Percentiles rank a stretch among this genome's conserved stretches.
phyloP scores from a whole-genome alignment of 92 coral and sea anemone genomes.

The Bergia sp. region DNA sequence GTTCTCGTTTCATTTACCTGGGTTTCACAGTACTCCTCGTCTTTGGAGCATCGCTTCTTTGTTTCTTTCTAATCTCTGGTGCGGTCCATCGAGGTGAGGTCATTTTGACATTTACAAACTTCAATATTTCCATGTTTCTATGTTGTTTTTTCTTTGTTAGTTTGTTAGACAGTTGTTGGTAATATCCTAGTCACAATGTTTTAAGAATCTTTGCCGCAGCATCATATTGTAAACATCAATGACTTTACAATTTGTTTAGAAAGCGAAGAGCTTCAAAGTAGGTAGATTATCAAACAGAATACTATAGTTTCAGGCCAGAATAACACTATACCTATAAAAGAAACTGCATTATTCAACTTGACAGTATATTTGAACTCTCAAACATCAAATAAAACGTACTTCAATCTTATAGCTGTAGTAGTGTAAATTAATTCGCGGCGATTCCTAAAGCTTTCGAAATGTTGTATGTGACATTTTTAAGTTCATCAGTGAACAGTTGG shows the following conservation, averaged over 20 bases:
- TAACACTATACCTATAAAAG: not conserved
- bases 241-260: conserved; percentile 11
- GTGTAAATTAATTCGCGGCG: too few species aligned
- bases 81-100: conserved; percentile 32
- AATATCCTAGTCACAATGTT: conserved; percentile 26
- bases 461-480: not conserved
- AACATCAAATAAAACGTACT: not conserved
- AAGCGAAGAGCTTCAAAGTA: not conserved
- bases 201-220: not conserved
- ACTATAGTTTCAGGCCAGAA: not conserved
- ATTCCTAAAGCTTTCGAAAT: too few species aligned
- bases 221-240: conserved; percentile 6
- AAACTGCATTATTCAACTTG: not conserved
- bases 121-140: not conserved
- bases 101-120: not conserved
- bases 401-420: not conserved
- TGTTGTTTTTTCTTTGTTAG: conserved; percentile 5
- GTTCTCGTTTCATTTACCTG: not conserved
- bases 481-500: too few species aligned
- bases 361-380: not conserved
- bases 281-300: conserved; percentile 21
- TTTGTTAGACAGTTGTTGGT: conserved; percentile 45
- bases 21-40: not conserved
- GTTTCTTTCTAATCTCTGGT: conserved; percentile 30
- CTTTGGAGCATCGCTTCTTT: not conserved